Base-by-base conservation (phyloP, 2,797 vertebrate genomes). In the Eremophila alpestris region DNA sequence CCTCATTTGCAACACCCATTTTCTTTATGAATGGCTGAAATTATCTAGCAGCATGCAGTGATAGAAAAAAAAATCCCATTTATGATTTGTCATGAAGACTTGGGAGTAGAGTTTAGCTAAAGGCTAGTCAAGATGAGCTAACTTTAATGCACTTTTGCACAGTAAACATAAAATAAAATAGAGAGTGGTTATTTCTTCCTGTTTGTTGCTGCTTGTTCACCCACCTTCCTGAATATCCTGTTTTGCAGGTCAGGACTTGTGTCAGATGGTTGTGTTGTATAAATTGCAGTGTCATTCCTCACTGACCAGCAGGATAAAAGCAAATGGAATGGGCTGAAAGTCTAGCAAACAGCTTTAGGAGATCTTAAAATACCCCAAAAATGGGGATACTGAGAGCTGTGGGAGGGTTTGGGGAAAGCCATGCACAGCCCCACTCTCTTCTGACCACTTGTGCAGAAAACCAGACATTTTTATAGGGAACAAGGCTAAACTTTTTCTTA, bases 21-120 rank as follows among this genome's bases (percentile, higher is more conserved):
- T 91, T 85, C n/a, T 45, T 71, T 71, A 78, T 18, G 18, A 79
- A 52, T 67, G 29, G 30, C 23, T 83, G 75, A 81, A 89, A 76
- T 74, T 89, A 26, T 73, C 40, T 36, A 84, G 59, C 92, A 89
- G 49, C 5, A 49, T 52, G 9, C 7, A 69, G 49, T 21, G 9
- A 46, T 6, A 10, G 23, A 43, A 29, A 51, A 59, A 56, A 83
- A 79, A 16, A 38, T 40, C 10, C 32, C 7, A 32, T 23, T 71
- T 30, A 24, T 73, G 16, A 43, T 48, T 81, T 81, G 43, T 49
- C 19, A 13, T 32, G 11, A 32, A 59, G 16, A 34, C 14, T n/a
- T 88, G 15, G 36, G 26, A 87, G 27, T 55, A 54, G 16, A 71
- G 14, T 19, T 89, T 83, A 64, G 9, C 17, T 82, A 77, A 92